Evolutionary conservation across 2,113 vertebrate genomes (phyloP).

Genomic region (Mixornis gularis): DNA sequence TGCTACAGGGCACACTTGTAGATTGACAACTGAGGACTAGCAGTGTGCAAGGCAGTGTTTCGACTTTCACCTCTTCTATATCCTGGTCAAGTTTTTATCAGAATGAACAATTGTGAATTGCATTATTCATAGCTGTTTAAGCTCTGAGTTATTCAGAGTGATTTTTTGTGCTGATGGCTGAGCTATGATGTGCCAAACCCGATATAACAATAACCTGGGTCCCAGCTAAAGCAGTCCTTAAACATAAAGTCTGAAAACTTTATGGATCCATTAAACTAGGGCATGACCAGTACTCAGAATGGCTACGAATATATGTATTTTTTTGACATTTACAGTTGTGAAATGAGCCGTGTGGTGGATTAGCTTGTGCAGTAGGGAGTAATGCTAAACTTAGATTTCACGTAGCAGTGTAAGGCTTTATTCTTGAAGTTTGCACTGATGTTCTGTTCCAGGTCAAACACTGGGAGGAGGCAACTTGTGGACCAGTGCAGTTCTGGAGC

Average conservation of each 20-base stretch:
- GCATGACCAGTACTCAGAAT: not conserved
- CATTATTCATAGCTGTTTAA: not conserved
- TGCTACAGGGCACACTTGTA: not conserved
- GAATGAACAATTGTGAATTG: not conserved
- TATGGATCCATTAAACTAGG: not conserved
- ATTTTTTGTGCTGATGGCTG: fast-evolving
- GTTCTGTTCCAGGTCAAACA: not conserved
- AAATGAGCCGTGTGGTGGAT: not conserved
- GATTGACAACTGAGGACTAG: not conserved
- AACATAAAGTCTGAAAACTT: not conserved
- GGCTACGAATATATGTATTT: not conserved
- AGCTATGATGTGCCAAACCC: not conserved
- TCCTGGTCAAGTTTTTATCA: not conserved
- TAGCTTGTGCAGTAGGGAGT: not conserved
- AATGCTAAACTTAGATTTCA: not conserved
- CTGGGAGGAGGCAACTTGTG: not conserved
- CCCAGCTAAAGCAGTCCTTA: not conserved
- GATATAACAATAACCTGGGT: not conserved
- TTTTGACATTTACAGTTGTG: not conserved
- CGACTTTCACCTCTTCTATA: not conserved
- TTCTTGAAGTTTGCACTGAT: not conserved
- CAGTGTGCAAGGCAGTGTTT: not conserved
- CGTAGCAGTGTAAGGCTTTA: not conserved
- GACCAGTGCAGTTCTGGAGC: not conserved
- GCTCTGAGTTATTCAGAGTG: not conserved